phyloP scores from a whole-genome alignment of 2,888 invertebrate genomes.

The Fissipunctia ypsillon region DNA sequence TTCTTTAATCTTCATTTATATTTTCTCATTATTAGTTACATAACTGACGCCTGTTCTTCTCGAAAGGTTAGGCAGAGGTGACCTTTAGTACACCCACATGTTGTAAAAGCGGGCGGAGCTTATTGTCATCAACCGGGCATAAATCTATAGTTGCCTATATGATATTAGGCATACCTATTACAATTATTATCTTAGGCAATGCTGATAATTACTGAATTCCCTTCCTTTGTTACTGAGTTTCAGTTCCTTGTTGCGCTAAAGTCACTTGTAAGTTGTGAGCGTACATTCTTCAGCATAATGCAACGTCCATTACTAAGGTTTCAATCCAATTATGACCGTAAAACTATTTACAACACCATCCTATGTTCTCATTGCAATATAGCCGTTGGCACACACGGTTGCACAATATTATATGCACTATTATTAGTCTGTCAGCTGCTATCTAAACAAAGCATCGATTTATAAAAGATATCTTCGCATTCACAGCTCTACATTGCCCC shows the following conservation, averaged over 20 bases:
- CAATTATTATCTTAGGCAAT: neutral
- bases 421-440: slow-evolving; percentile 65
- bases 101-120: neutral
- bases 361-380: slow-evolving; percentile 53
- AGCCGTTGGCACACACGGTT: slow-evolving; percentile 54
- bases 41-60: neutral
- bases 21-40: neutral
- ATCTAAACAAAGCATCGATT: slow-evolving; percentile 63
- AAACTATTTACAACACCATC: slow-evolving; percentile 66
- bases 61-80: neutral
- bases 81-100: neutral
- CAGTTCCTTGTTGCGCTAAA: slow-evolving; percentile 9
- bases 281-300: slow-evolving; percentile 51
- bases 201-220: neutral
- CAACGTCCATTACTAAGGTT: slow-evolving; percentile 67
- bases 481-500: slow-evolving; percentile 37
- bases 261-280: slow-evolving; percentile 24
- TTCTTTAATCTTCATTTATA: neutral
- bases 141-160: neutral
- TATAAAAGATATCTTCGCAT: slow-evolving; percentile 56
- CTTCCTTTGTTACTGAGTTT: neutral
- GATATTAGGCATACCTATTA: too few species aligned
- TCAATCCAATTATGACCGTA: slow-evolving; percentile 71
- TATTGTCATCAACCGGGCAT: neutral
- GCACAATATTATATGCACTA: slow-evolving; percentile 67